phyloP scores from a whole-genome alignment of 2,113 vertebrate genomes.

The Dendropsophus ebraccatus region DNA sequence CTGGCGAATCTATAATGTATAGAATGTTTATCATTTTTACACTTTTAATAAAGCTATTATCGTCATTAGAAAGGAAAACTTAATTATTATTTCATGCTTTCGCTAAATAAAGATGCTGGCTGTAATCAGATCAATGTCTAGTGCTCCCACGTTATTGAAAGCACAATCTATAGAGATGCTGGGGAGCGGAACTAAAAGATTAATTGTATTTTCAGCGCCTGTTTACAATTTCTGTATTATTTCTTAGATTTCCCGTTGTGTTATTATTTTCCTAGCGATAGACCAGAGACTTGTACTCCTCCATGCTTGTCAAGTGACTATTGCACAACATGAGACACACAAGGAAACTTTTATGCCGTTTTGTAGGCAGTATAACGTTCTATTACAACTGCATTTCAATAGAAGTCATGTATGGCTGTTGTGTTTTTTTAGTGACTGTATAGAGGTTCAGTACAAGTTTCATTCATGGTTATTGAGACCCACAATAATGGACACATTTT shows the following conservation, averaged over 20 bases:
- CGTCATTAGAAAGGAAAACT: background rate
- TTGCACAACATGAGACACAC: background rate
- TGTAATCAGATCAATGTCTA: slow-evolving; percentile 7
- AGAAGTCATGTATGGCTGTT: background rate
- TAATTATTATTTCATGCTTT: background rate
- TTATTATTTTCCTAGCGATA: background rate
- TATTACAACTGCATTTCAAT: background rate
- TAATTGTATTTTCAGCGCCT: background rate
- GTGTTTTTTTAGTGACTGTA: background rate
- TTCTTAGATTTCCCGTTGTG: background rate
- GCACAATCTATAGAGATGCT: background rate
- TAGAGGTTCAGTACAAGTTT: background rate
- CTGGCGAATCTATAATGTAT: background rate
- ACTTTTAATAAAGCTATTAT: background rate
- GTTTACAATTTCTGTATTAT: slow-evolving; percentile 1
- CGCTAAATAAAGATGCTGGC: background rate
- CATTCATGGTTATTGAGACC: background rate
- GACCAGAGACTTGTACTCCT: too few species aligned
- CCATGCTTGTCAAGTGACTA: background rate
- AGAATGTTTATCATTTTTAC: background rate
- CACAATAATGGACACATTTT: background rate
- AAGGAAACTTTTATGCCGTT: background rate
- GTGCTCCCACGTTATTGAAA: background rate
- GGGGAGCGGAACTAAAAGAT: background rate
- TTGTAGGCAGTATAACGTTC: background rate